phyloP scores from a whole-genome alignment of 2,113 vertebrate species.

The Pseudolaguvia tuberculata region DNA sequence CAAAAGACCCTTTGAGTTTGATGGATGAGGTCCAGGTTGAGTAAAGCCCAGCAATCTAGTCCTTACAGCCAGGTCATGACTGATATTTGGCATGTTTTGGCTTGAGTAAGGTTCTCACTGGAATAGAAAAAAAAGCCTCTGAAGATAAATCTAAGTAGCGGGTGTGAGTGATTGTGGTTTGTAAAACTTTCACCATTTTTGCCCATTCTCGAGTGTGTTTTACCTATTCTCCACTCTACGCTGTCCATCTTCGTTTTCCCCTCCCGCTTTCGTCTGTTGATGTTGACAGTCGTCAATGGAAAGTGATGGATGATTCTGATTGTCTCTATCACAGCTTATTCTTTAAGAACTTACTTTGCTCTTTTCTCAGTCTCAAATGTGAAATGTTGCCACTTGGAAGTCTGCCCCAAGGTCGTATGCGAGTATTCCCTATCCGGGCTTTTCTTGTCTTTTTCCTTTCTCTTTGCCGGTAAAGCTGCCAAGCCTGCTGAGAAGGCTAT shows the following conservation, averaged over 20 bases:
- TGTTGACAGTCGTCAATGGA: slow-evolving; percentile 55
- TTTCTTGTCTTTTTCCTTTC: slow-evolving; percentile 1
- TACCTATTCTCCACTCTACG: slow-evolving; percentile 22
- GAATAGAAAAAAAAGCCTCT: slow-evolving; percentile 16
- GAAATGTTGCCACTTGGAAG: slow-evolving; percentile 47
- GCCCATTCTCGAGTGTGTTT: background rate
- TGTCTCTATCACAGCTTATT: slow-evolving; percentile 47
- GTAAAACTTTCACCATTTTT: slow-evolving; percentile 27
- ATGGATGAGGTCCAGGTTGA: slow-evolving; percentile 61
- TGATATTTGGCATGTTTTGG: slow-evolving; percentile 29
- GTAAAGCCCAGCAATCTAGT: slow-evolving; percentile 48
- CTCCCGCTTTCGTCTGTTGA: slow-evolving; percentile 17
- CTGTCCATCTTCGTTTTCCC: slow-evolving; percentile 40
- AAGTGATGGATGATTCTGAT: slow-evolving; percentile 66
- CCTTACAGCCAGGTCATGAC: slow-evolving; percentile 38
- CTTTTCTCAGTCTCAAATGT: slow-evolving; percentile 47
- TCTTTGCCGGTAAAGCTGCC: slow-evolving; percentile 19
- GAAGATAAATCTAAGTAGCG: background rate
- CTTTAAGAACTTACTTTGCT: background rate
- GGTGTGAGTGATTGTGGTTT: slow-evolving; percentile 18
- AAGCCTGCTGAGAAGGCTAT: slow-evolving; percentile 29
- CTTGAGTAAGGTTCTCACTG: slow-evolving; percentile 14
- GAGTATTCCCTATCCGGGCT: slow-evolving; percentile 28
- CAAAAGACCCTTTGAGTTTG: slow-evolving; percentile 56
- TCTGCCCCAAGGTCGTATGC: slow-evolving; percentile 52